These are phyloP conservation scores for Lordiphosa stackelbergi DNA, from an alignment of 1,140 invertebrate species.

Conservation along the genomic window DNA sequence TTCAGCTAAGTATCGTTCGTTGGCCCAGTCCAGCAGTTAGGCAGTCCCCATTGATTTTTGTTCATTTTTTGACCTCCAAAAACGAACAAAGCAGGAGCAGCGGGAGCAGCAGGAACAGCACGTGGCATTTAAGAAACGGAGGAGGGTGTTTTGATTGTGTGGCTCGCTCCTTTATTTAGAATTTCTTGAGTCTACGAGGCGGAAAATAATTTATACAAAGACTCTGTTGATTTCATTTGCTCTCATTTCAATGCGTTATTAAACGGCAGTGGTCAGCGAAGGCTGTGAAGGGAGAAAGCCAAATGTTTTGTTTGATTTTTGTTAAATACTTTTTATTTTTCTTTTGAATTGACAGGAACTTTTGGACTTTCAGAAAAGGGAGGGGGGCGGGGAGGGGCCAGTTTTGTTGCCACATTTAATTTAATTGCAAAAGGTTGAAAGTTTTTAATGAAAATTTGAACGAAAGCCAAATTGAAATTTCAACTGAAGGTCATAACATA, in stretches of 20 bases:
- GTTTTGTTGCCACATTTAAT: conserved; percentile 28
- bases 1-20: conserved; percentile 62
- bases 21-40: conserved; percentile 8
- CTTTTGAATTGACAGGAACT: conserved; percentile 15
- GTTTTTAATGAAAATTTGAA: conserved; percentile 27
- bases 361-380: conserved; percentile 4
- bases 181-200: conserved; percentile 39
- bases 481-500: conserved; percentile 36
- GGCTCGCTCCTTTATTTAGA: conserved; percentile 19
- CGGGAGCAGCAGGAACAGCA: conserved; percentile 16
- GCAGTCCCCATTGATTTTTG: conserved; percentile 43
- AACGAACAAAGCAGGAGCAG: conserved; percentile 3
- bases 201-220: conserved; percentile 71
- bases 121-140: conserved; percentile 49
- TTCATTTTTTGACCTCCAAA: conserved; percentile 65
- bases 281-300: conserved; percentile 4
- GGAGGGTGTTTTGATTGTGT: conserved; percentile 56
- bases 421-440: conserved; percentile 38
- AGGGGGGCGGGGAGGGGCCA: no score
- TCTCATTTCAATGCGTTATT: conserved; percentile 52
- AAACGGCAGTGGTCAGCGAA: conserved; percentile 21
- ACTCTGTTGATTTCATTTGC: conserved; percentile 54
- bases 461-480: conserved; percentile 35
- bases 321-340: conserved; percentile 61
- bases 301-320: conserved; percentile 46